phyloP scores from a whole-genome alignment of 2,888 invertebrate species.

The Bursaphelenchus okinawaensis region DNA sequence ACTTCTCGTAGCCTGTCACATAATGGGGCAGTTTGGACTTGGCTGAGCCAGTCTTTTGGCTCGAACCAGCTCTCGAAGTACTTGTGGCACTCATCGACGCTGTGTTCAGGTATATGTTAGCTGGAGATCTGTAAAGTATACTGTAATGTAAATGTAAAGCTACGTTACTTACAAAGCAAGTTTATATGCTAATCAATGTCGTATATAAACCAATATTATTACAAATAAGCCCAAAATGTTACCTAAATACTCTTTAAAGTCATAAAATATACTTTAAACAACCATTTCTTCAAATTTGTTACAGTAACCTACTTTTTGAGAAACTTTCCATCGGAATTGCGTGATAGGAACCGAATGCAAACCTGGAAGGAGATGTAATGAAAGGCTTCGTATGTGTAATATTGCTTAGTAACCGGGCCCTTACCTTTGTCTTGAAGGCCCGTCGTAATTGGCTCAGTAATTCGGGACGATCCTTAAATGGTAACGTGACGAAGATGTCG shows the following conservation, averaged over 20 bases:
- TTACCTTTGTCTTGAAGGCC: not conserved
- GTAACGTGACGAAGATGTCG: not conserved
- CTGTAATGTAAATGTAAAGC: not conserved
- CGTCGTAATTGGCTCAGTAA: not conserved
- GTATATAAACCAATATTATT: too few species aligned
- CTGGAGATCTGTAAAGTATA: not conserved
- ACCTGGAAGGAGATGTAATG: not conserved
- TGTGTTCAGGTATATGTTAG: constrained; percentile 39
- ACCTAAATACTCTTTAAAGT: too few species aligned
- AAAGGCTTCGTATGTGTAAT: not conserved
- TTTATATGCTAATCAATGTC: too few species aligned
- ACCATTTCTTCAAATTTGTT: not conserved
- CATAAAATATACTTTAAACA: not conserved
- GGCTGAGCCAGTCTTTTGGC: not conserved
- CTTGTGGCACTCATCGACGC: constrained; percentile 18
- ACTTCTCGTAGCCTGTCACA: constrained; percentile 64
- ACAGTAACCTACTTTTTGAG: not conserved
- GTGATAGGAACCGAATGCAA: not conserved
- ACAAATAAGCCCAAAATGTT: too few species aligned
- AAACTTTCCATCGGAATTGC: not conserved
- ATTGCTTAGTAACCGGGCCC: constrained; percentile 12
- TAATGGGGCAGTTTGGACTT: constrained; percentile 29
- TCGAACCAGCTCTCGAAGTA: constrained; percentile 1
- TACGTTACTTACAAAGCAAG: not conserved
- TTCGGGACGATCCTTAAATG: not conserved